Evolutionary conservation across 2,888 invertebrate species (phyloP).

Genomic region (Ophion costatus): DNA sequence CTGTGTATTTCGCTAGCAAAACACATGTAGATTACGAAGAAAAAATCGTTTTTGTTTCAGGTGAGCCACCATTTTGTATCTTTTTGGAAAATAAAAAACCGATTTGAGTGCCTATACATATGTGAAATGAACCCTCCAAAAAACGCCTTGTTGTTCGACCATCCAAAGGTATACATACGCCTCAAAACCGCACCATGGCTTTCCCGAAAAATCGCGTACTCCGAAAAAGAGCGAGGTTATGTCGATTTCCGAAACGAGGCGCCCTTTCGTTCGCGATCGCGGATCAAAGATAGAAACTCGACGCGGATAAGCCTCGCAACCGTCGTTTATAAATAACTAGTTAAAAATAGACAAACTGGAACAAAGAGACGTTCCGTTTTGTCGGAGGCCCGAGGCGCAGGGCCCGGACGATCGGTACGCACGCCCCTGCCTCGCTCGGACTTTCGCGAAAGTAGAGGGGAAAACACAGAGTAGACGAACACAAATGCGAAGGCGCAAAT

Average conservation of each 20-base stretch:
- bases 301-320: not conserved
- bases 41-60: no score
- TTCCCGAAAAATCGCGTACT: not conserved
- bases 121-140: no score
- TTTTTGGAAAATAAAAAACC: no score
- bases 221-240: not conserved
- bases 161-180: no score
- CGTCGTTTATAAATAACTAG: not conserved
- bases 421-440: slow-evolving; percentile 37
- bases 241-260: not conserved
- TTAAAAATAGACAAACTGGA: not conserved
- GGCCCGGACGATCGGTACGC: not conserved
- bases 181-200: no score
- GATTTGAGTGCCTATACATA: no score
- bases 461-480: slow-evolving; percentile 23
- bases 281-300: not conserved
- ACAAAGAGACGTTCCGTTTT: not conserved
- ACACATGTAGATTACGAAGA: no score
- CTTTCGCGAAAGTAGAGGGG: slow-evolving; percentile 4
- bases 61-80: no score
- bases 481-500: slow-evolving; percentile 60
- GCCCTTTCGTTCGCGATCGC: not conserved
- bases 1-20: no score
- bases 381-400: not conserved
- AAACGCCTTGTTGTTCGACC: no score